Percentiles rank a stretch among this genome's conserved stretches.
phyloP scores from a whole-genome alignment of 2,888 invertebrate genomes.

The Dasysyrphus albostriatus region DNA sequence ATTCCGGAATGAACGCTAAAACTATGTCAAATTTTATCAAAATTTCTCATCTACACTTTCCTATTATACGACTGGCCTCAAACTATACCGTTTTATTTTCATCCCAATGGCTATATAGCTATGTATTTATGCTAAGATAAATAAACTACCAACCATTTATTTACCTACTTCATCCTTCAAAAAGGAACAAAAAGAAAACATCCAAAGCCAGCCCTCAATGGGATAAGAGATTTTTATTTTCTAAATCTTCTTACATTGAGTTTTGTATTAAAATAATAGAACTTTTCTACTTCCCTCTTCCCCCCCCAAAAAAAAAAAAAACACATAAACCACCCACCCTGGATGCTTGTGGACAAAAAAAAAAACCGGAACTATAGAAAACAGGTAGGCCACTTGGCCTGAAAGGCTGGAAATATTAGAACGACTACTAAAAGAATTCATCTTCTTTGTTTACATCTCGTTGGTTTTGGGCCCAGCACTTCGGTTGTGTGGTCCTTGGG shows the following conservation, averaged over 20 bases:
- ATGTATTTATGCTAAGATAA: slow-evolving; percentile 36
- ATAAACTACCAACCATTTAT: slow-evolving; percentile 26
- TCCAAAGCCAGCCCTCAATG: slow-evolving; percentile 14
- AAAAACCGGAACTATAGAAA: slow-evolving; percentile 29
- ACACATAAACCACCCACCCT: slow-evolving; percentile 37
- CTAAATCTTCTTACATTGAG: slow-evolving; percentile 51
- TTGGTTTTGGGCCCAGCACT: slow-evolving; percentile 41
- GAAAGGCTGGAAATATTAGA: slow-evolving; percentile 44
- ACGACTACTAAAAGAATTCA: slow-evolving; percentile 52
- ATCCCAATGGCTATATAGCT: slow-evolving; percentile 34
- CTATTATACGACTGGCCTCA: not conserved
- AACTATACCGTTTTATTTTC: slow-evolving; percentile 39
- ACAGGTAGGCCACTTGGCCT: slow-evolving; percentile 58
- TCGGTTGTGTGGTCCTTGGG: slow-evolving; percentile 44
- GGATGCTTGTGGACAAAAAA: not conserved
- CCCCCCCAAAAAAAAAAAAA: not conserved
- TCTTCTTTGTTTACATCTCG: slow-evolving; percentile 35
- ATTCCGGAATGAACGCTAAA: slow-evolving; percentile 26
- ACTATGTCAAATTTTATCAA: slow-evolving; percentile 64
- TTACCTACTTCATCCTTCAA: slow-evolving; percentile 30
- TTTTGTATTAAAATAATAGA: slow-evolving; percentile 13
- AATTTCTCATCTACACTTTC: slow-evolving; percentile 22
- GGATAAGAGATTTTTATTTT: slow-evolving; percentile 57
- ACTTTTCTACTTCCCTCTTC: not conserved
- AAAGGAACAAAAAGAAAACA: slow-evolving; percentile 1